Conservation (phyloP, 2,888 invertebrate genomes). For the Ormyrus labotus region DNA sequence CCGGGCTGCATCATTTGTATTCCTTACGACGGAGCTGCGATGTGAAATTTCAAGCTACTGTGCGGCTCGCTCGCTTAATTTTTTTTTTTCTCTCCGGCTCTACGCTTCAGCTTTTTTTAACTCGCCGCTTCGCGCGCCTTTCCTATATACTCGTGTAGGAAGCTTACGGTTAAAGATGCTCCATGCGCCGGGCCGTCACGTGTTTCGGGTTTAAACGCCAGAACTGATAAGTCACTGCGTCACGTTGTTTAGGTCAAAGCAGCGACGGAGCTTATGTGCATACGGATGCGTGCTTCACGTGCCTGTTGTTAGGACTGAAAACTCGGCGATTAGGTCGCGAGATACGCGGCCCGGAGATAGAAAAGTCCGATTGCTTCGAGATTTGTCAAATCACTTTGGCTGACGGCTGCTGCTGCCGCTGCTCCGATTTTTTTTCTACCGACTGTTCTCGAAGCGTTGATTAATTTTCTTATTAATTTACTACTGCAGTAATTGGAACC, state of each 20-base stretch:
- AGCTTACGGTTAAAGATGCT: slow-evolving; percentile 22
- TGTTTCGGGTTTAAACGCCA: slow-evolving; percentile 55
- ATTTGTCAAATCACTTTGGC: slow-evolving; percentile 51
- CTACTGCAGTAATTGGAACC: neutral
- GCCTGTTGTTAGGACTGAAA: slow-evolving; percentile 2
- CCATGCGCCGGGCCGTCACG: slow-evolving; percentile 38
- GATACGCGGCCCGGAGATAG: slow-evolving; percentile 31
- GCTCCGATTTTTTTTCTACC: slow-evolving; percentile 8
- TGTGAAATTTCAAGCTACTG: slow-evolving; percentile 51
- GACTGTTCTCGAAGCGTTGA: slow-evolving; percentile 13
- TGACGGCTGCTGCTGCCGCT: slow-evolving; percentile 9
- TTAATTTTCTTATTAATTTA: slow-evolving; percentile 37
- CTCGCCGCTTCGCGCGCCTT: neutral
- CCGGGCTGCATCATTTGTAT: slow-evolving; percentile 67
- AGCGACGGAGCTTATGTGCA: too few species aligned
- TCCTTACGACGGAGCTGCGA: slow-evolving; percentile 61
- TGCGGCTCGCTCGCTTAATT: slow-evolving; percentile 24
- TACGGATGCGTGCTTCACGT: neutral
- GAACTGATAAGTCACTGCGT: slow-evolving; percentile 51
- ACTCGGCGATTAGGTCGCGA: slow-evolving; percentile 19
- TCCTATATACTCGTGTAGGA: slow-evolving; percentile 19
- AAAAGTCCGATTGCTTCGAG: slow-evolving; percentile 12
- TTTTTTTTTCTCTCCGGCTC: neutral
- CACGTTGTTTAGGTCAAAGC: slow-evolving; percentile 8
- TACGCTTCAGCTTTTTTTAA: neutral